Base-by-base conservation (phyloP, 2,797 vertebrate genomes). In the Hapalemur alaotrensis region DNA sequence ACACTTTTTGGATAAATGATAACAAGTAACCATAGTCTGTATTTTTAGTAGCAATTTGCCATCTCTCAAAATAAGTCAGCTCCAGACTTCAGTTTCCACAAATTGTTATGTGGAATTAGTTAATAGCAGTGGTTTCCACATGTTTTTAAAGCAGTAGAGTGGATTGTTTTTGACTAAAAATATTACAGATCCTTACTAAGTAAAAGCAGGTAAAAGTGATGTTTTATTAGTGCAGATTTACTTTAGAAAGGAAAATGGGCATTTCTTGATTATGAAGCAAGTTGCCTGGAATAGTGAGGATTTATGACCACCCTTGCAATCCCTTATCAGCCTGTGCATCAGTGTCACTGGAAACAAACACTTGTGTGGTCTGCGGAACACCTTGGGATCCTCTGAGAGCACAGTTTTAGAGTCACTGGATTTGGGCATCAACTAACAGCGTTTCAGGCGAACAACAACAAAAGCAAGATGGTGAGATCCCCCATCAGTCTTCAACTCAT, bases 1-100 rank as follows among this genome's bases (percentile, higher is more conserved):
- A 52, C 18, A 25, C 82, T 93, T 89, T 82, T 50, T 61, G 15
- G 80, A 73, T 85, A 35, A 80, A 61, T 18, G 46, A 48, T 69
- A 35, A 82, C 43, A 48, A 69, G 43, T 54, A 32, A 73, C n/a
- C 57, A 7, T 20, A 30, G 72, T 15, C 2, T 73, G 48, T 25
- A 52, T 78, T 97, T 96, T 65, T 72, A 76, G 86, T n/a, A 59
- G 46, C 15, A 12, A 59, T 91, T 85, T 86, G 28, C 30, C 28
- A 48, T 59, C 46, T 96, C 32, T 89, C 13, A 61, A 79, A 86
- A 54, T 41, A 69, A 48, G 9, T 69, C 48, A 28, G 35, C 28
- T 89, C 7, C 65, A 95, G 50, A 65, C n/a, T 75, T 90, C 11
- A 41, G 70, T 87, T 87, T 84, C 86, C 63, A 85, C 54, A 86